These are phyloP conservation scores for Crypturellus undulatus DNA, from an alignment of 2,113 vertebrate species.

Conservation along the genomic window DNA sequence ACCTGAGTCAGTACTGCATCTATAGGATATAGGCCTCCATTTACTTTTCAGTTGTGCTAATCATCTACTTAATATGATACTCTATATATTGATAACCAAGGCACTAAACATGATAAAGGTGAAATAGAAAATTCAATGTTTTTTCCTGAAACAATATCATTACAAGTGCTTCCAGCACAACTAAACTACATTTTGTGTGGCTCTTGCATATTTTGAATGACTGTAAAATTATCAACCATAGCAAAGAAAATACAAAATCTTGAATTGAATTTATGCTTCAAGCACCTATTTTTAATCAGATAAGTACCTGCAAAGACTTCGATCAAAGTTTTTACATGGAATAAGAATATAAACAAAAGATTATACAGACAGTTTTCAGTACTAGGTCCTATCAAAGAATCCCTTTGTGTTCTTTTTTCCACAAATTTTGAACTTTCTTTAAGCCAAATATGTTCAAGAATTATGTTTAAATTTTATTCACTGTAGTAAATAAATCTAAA, in stretches of 20 bases:
- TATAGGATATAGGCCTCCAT: not conserved
- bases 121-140: not conserved
- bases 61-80: not conserved
- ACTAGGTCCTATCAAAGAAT: not conserved
- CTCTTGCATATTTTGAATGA: not conserved
- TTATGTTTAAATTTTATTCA: conserved; percentile 1
- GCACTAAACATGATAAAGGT: not conserved
- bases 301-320: not conserved
- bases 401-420: not conserved
- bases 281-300: not conserved
- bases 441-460: not conserved
- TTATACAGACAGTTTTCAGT: not conserved
- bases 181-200: not conserved
- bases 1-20: not conserved
- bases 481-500: not conserved
- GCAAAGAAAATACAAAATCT: not conserved
- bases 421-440: not conserved
- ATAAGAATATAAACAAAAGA: not conserved
- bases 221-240: not conserved
- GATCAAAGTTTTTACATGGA: not conserved
- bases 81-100: not conserved
- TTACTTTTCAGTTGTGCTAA: not conserved
- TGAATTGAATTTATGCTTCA: not conserved
- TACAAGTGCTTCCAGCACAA: not conserved
- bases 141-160: not conserved